Evolutionary conservation across 2,797 vertebrate genomes (phyloP).

Genomic region (Tapera naevia): DNA sequence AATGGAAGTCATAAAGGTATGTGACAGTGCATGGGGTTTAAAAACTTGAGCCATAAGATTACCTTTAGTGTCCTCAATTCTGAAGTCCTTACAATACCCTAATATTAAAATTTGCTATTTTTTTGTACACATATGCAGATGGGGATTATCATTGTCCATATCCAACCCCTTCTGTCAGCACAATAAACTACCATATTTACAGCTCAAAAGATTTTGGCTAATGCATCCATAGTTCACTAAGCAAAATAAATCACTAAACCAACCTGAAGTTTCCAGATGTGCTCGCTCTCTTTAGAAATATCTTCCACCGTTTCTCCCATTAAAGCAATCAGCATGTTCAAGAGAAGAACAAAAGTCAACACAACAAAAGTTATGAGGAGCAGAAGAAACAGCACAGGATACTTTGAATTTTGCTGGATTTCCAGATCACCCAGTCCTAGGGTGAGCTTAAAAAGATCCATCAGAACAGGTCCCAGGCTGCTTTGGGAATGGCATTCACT

Average conservation of each 20-base stretch:
- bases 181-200: neutral
- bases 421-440: constrained; percentile 82
- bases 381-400: constrained; percentile 79
- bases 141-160: neutral
- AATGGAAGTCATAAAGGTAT: neutral
- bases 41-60: neutral
- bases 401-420: constrained; percentile 81
- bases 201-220: neutral
- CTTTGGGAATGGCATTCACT: constrained; percentile 72
- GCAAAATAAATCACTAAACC: constrained; percentile 4
- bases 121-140: neutral
- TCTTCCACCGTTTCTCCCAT: constrained; percentile 85
- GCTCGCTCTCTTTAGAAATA: constrained; percentile 82
- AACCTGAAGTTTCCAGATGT: constrained; percentile 84
- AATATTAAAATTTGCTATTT: neutral
- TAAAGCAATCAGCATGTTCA: constrained; percentile 82
- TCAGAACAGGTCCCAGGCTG: constrained; percentile 73
- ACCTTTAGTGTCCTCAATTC: neutral
- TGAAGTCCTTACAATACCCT: neutral
- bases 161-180: neutral
- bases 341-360: constrained; percentile 81
- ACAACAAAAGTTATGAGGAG: constrained; percentile 81
- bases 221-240: neutral
- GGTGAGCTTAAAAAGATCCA: constrained; percentile 83
- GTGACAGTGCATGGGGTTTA: neutral